These are phyloP conservation scores for Pterocles orientalis DNA, from an alignment of 2,113 vertebrate species.

Conservation along the genomic window DNA sequence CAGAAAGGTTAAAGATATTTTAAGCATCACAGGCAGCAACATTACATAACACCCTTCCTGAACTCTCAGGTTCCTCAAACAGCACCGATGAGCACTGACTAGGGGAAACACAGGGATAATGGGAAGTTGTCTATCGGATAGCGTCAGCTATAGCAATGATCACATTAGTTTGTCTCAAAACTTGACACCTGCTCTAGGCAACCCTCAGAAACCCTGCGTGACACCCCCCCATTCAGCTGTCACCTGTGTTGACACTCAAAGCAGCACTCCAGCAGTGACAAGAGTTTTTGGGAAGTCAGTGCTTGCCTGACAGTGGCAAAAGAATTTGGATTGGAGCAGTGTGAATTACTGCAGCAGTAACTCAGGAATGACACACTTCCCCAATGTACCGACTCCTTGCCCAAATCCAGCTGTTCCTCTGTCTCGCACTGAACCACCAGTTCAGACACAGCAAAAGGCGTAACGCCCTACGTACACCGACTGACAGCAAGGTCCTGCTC, in stretches of 20 bases:
- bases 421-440: background rate
- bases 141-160: background rate
- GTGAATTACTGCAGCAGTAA: background rate
- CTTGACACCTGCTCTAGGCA: background rate
- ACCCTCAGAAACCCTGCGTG: background rate
- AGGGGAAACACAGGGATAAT: background rate
- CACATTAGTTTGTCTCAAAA: background rate
- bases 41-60: background rate
- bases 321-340: background rate
- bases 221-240: accelerated
- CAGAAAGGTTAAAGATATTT: background rate
- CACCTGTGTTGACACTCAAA: background rate
- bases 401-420: background rate
- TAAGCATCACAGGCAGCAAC: background rate
- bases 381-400: background rate
- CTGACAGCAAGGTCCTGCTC: background rate
- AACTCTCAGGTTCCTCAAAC: background rate
- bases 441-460: background rate
- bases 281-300: background rate
- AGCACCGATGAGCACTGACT: background rate
- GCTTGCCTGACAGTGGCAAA: background rate
- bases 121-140: background rate
- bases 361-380: background rate
- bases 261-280: background rate
- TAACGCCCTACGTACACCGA: background rate